Evolutionary conservation across 2,113 vertebrate species (phyloP), one percentile per base, ranked within the genome.

Genomic region (Sinocyclocheilus rhinocerous): DNA sequence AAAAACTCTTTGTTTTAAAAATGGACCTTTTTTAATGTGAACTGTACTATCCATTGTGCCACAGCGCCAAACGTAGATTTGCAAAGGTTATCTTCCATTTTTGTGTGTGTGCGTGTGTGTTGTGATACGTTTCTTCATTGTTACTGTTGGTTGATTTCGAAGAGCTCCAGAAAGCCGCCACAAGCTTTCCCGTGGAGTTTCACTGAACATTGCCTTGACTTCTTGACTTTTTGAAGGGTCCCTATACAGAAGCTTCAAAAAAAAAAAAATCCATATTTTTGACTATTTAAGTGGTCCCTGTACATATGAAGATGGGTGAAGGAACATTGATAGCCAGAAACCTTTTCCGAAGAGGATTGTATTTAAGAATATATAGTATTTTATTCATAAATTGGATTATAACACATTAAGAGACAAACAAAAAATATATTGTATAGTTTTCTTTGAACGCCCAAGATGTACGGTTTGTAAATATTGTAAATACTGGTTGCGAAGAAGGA

Each of bases 391-490:
- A 93, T 94, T 76, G 95, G 93, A 96, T 96, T 95, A 96, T 95
- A 97, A 96, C 95, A 95, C 96, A 96, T 95, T 94, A 93, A 97
- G 96, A 97, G 95, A 96, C 96, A 96, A 96, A 96, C 94, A 36
- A 95, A 95, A 95, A 94, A 93, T 94, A 95, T 96, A 88, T 96
- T 97, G 96, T 97, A 97, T 96, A 97, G 96, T 96, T 96, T 96
- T 97, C 95, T 96, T 95, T 95, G 95, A 96, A 95, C 92, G 94
- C 95, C 95, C 95, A 92, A 95, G 94, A 95, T 96, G 96, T 95
- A 96, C 96, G 96, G 97, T 97, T 97, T 99, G 98, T 99, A 99
- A 93, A 99, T 99, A 99, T 88, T 99, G 97, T 99, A 98, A 96
- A 99, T 99, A 99, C 90, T 95, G 90, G 95, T 96, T 95, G 95